These are phyloP conservation scores for Drosophila colorata DNA, from an alignment of 2,888 invertebrate genomes.

Conservation along the genomic window DNA sequence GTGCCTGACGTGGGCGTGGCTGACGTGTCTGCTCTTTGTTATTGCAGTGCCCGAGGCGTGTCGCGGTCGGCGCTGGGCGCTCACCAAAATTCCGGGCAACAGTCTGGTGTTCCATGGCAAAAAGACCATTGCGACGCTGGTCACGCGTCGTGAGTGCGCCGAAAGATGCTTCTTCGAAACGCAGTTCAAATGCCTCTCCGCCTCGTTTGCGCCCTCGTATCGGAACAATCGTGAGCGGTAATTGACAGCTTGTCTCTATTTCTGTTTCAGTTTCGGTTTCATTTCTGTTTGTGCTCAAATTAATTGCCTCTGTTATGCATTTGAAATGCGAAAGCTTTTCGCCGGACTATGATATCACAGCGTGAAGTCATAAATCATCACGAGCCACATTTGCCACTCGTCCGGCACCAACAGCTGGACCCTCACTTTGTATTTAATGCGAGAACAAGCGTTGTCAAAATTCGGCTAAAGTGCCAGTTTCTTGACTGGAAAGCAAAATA, in stretches of 20 bases:
- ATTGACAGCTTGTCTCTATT: slow-evolving; percentile 60
- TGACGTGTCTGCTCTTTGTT: not conserved
- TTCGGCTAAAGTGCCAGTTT: not conserved
- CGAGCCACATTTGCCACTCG: slow-evolving; percentile 17
- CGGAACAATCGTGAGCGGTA: slow-evolving; percentile 85
- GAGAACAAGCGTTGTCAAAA: too few relatives aligned
- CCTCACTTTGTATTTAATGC: too few relatives aligned
- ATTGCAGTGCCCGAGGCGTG: slow-evolving; percentile 86
- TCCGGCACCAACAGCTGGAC: slow-evolving; percentile 6
- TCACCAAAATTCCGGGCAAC: slow-evolving; percentile 91
- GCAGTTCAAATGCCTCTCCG: slow-evolving; percentile 87
- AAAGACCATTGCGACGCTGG: slow-evolving; percentile 87
- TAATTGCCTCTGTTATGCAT: slow-evolving; percentile 69
- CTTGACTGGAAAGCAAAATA: not conserved
- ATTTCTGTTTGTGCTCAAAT: slow-evolving; percentile 27
- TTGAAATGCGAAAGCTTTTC: slow-evolving; percentile 60
- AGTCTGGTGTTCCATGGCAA: slow-evolving; percentile 89
- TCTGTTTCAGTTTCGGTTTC: slow-evolving; percentile 22
- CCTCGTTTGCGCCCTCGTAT: slow-evolving; percentile 86
- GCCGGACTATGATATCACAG: slow-evolving; percentile 66
- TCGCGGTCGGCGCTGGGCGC: slow-evolving; percentile 89
- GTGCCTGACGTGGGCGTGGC: not conserved
- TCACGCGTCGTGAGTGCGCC: slow-evolving; percentile 90
- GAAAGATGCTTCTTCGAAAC: slow-evolving; percentile 87
- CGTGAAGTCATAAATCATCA: slow-evolving; percentile 65